phyloP scores from a whole-genome alignment of 1,140 invertebrate species.

The Aphelenchoides avenae region DNA sequence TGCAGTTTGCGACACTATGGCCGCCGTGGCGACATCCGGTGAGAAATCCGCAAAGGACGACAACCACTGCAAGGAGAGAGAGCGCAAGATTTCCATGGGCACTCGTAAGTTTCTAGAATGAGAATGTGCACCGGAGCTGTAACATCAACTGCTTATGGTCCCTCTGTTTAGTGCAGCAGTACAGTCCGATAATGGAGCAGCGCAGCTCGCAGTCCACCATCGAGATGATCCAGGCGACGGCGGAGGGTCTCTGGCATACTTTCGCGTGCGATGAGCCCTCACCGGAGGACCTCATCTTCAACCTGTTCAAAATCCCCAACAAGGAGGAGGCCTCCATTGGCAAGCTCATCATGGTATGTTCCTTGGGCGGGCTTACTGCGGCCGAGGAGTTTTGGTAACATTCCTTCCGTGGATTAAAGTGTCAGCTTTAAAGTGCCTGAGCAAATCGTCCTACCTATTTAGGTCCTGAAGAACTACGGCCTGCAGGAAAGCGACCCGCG shows the following conservation, averaged over 20 bases:
- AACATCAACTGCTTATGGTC: too few species aligned
- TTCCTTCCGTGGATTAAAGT: slow-evolving; percentile 43
- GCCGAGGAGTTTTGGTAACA: too few species aligned
- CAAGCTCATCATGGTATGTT: slow-evolving; percentile 43
- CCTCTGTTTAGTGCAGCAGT: slow-evolving; percentile 26
- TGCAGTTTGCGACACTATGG: too few species aligned
- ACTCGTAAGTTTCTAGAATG: too few species aligned
- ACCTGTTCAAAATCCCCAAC: slow-evolving; percentile 52
- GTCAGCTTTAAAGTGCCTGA: too few species aligned
- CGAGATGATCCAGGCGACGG: slow-evolving; percentile 16
- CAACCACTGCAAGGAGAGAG: too few species aligned
- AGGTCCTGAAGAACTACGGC: slow-evolving; percentile 47
- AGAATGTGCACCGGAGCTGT: too few species aligned
- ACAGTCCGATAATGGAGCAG: too few species aligned
- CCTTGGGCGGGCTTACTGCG: too few species aligned
- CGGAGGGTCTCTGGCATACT: slow-evolving; percentile 29
- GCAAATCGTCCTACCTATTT: slow-evolving; percentile 15
- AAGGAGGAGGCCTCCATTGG: slow-evolving; percentile 51
- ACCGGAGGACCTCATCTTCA: slow-evolving; percentile 50
- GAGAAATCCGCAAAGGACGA: too few species aligned
- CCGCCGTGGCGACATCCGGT: too few species aligned
- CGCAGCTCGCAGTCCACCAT: slow-evolving; percentile 14
- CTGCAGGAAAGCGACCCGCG: slow-evolving; percentile 40
- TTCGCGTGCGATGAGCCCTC: slow-evolving; percentile 41
- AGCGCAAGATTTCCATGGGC: too few species aligned